Evolutionary conservation across 2,113 vertebrate genomes (phyloP), one percentile per base, ranked within the genome.

Genomic region (Microtus ochrogaster): DNA sequence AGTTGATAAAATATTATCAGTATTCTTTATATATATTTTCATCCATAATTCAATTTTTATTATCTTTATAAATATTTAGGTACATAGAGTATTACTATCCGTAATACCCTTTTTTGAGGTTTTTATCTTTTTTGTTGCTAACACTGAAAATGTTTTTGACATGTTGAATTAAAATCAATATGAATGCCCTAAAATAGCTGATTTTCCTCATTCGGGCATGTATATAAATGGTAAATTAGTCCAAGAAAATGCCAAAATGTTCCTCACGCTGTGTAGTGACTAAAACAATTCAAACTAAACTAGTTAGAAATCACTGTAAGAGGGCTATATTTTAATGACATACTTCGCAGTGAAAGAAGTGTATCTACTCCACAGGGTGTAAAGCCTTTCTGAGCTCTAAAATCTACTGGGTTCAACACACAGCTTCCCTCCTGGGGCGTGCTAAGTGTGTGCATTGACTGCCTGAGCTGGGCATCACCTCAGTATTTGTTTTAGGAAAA

Each of bases 301-400:
- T 79, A 49, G 78, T 94, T 91, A 41, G 82, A 92, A 97, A 81
- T 89, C 93, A 78, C 44, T 96, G 81, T 81, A 92, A 89, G 92
- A 97, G 73, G 93, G 76, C 72, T 78, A 66, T 91, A 70, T 93
- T 97, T 97, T 96, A 98, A 95, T 93, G 95, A 81, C 85, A 94
- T 86, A 74, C 81, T 97, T 94, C 88, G 12, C 90, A 85, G 84
- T 92, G 76, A 88, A 89, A 93, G 90, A 94, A 97, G 93, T 96
- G 94, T 97, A 93, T 41, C 90, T 89, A 22, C 93, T 44, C 97
- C 84, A 39, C 83, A 92, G 96, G 97, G 92, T 82, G 92, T n/a
- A 90, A 92, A 82, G 90, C 77, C 66, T 85, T 95, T 96, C 92
- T 78, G 92, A 96, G 96, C 91, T 77, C 74, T 94, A 88, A 97